Conservation (phyloP, 2,888 invertebrate species). For the Drosophila lacicola region DNA sequence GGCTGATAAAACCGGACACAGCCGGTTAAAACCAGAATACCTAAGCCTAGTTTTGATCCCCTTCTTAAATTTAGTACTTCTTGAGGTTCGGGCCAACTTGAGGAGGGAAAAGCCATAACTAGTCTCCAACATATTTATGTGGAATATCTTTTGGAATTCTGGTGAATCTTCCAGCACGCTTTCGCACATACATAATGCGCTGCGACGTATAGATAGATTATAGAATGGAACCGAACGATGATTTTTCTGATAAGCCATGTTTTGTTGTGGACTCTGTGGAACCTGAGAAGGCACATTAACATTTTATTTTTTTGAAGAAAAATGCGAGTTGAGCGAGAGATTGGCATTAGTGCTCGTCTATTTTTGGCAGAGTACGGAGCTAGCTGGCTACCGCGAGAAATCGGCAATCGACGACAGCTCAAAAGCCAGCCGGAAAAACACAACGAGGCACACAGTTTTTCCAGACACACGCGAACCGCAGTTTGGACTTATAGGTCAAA, state of each 20-base stretch:
- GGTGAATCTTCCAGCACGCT: constrained; percentile 44
- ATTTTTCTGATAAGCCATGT: constrained; percentile 62
- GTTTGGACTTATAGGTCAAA: constrained; percentile 29
- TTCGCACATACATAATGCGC: constrained; percentile 44
- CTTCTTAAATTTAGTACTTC: constrained; percentile 8
- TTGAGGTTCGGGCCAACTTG: constrained; percentile 1
- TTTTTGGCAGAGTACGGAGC: constrained; percentile 77
- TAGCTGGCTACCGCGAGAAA: constrained; percentile 67
- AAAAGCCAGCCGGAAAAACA: constrained; percentile 32
- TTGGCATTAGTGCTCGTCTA: constrained; percentile 69
- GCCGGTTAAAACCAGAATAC: constrained; percentile 52
- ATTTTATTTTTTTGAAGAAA: constrained; percentile 61
- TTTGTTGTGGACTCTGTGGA: constrained; percentile 65
- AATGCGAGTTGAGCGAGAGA: constrained; percentile 57
- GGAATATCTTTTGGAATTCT: constrained; percentile 11
- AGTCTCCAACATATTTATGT: too few species aligned
- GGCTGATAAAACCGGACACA: constrained; percentile 68
- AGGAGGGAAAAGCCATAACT: too few species aligned
- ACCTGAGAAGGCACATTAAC: constrained; percentile 38
- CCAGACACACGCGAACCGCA: constrained; percentile 27
- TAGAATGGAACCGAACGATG: constrained; percentile 24
- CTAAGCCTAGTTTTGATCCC: constrained; percentile 39
- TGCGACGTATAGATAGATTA: constrained; percentile 14
- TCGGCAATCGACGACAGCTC: constrained; percentile 18
- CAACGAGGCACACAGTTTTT: constrained; percentile 18